Evolutionary conservation across 2,888 invertebrate species (phyloP), one percentile per base, ranked within the genome.

Genomic region (Lymantria monacha): DNA sequence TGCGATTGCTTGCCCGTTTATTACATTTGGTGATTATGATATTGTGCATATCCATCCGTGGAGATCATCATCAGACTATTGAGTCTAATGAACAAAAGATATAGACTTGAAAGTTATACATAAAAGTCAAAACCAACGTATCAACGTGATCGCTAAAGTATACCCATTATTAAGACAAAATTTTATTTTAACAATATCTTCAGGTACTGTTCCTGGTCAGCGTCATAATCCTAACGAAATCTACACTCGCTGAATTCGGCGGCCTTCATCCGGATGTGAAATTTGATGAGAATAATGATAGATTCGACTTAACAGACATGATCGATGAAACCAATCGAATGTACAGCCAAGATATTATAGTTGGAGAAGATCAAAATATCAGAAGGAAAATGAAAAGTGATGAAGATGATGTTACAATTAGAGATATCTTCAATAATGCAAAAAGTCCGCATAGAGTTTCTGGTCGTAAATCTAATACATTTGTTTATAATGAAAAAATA

Each of bases 201-300:
- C n/a, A 38, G 38, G 42, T 42, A 37, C 30, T 59, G 46, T 3
- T 7, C 9, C 13, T 49, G 3, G 10, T 57, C 14, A 5, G 22
- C 30, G 12, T 61, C 3, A 10, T 50, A 11, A n/a, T 59, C 0
- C 30, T 53, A 9, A 52, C 33, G 55, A 58, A 7, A 10, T 65
- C 12, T 53, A 66, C 40, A 1, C 7, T 55, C 12, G 14, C 51
- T 0, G 81, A 85, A 44, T 74, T 69, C 48, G 48, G 65, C 3
- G 36, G 49, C 0, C 37, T 82, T 46, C 72, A 48, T 22, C 80
- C 88, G 0, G 88, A 88, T 46, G 66, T 88, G 0, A 76, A 62
- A 0, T 88, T 83, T 41, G 76, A 69, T 0, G 79, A 74, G 0
- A 43, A 65, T 1, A 87, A 85, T 53, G 81, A 86, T 33, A 69